Base-by-base conservation (phyloP, 1,140 invertebrate species). In the Cotesia chilonis region DNA sequence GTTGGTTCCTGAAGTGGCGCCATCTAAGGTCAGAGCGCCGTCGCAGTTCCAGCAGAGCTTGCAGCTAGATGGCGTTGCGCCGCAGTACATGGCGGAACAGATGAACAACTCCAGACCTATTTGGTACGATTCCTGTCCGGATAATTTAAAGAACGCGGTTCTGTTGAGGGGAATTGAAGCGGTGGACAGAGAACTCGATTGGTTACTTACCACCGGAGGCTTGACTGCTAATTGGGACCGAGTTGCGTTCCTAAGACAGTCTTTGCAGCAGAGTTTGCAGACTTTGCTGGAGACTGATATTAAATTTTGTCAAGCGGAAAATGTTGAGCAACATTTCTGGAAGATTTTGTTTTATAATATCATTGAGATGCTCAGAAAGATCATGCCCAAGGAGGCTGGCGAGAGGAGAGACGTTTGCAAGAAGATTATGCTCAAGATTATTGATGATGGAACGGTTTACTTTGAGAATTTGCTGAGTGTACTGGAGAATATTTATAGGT, bases 261-360 rank as follows among this genome's bases (percentile, higher is more conserved):
- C 89, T 70, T 84, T 97, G 66, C 92, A 95, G 85, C 88, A 91
- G 69, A 90, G 91, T 38, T 91, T 96, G 60, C 89, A 92, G 79
- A 91, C 89, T 70, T 86, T 97, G 3, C 87, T 98, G 1, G 85
- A 93, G 74, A 90, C 92, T 14, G 95, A 97, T 85, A 90, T 96
- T 9, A 95, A 95, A 81, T 95, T 96, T 80, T 95, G 95, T 77
- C 92, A 95, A 80, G 89, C 92, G 47, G 94, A 96, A 81, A 96
- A 97, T 83, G 90, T 96, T 4, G 96, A 98, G 80, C 92, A 95
- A 79, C 91, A 94, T 81, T 92, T 98, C 81, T 98, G 96, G 96
- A 97, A 97, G 83, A 90, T 96, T 71, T 87, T 95, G 0, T 98
- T 95, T 84, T 95, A 98, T 81, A 95, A 96, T 82, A 92, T 97